These are phyloP conservation scores for Chondrilla cf. caribensis DNA, from an alignment of 37 sponge, comb jelly and placozoan species.

Conservation along the genomic window DNA sequence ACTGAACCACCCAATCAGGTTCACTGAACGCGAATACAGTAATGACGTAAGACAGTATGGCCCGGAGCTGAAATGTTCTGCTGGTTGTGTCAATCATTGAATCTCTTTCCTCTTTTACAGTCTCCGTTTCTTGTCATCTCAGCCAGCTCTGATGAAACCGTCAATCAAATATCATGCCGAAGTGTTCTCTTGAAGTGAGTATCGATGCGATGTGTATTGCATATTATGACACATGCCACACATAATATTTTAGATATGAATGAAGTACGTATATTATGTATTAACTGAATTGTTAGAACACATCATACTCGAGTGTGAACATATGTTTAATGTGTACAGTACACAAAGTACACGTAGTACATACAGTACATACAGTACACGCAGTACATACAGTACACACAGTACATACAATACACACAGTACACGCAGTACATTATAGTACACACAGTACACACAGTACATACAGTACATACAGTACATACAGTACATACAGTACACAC, in stretches of 20 bases:
- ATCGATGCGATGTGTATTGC: too few species aligned
- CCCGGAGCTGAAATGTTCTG: too few species aligned
- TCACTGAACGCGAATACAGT: neutral
- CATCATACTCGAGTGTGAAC: too few species aligned
- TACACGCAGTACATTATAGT: neutral
- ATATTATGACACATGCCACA: too few species aligned
- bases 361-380: too few species aligned
- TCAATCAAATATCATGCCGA: slow-evolving; percentile 48
- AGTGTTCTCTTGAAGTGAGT: slow-evolving; percentile 59
- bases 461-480: neutral
- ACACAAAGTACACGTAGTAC: slow-evolving; percentile 10
- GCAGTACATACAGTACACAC: too few species aligned
- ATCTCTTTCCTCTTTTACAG: too few species aligned
- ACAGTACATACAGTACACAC: too few species aligned
- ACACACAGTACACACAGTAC: neutral
- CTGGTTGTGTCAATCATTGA: too few species aligned
- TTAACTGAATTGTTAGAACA: too few species aligned
- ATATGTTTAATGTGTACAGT: neutral
- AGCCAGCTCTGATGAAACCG: slow-evolving; percentile 46
- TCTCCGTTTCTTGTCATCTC: slow-evolving; percentile 59
- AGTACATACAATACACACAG: too few species aligned
- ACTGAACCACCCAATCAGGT: neutral
- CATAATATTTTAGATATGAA: neutral
- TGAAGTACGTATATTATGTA: too few species aligned
- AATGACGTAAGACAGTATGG: neutral